A percentile compares a stretch with the other conserved stretches of the same genome.
phyloP scores from a whole-genome alignment of 2,888 invertebrate species.

The Melieria crassipennis region DNA sequence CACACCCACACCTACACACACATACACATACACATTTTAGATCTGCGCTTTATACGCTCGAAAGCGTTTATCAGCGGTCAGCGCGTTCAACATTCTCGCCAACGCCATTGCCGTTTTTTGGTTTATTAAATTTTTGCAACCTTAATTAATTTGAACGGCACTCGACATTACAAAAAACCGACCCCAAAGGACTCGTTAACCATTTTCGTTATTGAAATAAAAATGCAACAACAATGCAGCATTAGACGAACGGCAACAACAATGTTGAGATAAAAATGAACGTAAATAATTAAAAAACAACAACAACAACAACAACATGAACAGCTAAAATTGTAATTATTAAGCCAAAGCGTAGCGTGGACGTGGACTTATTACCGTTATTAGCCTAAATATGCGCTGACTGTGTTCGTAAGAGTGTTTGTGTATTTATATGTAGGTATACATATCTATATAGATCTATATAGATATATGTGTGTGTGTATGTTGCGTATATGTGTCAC shows the following conservation, averaged over 20 bases:
- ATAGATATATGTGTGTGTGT: not conserved
- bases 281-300: slow-evolving; percentile 4
- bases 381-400: slow-evolving; percentile 8
- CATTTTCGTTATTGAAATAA: not conserved
- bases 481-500: slow-evolving; percentile 3
- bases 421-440: not conserved
- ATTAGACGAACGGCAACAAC: too few species aligned
- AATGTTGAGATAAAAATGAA: too few species aligned
- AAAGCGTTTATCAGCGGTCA: too few species aligned
- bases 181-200: slow-evolving; percentile 7
- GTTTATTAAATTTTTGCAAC: not conserved
- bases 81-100: too few species aligned
- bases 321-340: not conserved
- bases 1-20: too few species aligned
- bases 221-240: too few species aligned
- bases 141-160: slow-evolving; percentile 13
- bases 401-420: not conserved
- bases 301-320: not conserved
- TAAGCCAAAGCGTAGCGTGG: too few species aligned
- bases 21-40: too few species aligned
- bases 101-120: too few species aligned
- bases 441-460: not conserved
- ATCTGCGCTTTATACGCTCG: too few species aligned
- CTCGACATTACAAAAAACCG: too few species aligned
- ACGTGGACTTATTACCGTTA: not conserved